Evolutionary conservation across 2,113 vertebrate genomes (phyloP), one percentile per base, ranked within the genome.

Genomic region (Stegastes partitus): DNA sequence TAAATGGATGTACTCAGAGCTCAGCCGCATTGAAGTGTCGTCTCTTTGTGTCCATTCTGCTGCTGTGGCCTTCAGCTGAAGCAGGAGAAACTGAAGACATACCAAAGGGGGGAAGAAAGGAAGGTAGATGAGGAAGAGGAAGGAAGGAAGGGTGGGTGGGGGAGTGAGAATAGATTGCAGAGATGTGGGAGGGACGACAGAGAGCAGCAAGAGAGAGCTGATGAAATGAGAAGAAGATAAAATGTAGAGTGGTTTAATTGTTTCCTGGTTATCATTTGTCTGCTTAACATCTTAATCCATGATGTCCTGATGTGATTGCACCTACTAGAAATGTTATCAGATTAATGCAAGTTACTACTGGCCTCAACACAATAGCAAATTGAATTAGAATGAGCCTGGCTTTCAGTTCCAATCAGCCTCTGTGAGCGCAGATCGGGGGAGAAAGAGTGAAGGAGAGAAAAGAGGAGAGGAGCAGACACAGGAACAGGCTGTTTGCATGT

Each of bases 261-360:
- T 39, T 74, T 77, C 11, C 12, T 28, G 67, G 37, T 81, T 67
- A 57, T 59, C 83, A 58, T 83, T 79, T 79, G 66, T 66, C 63
- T 34, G 47, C 23, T 69, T 73, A 80, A 74, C 64, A 77, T 82
- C 75, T 73, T 69, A 76, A 79, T 81, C 57, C 42, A n/a, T 50
- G 44, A 63, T 73, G 66, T 75, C 78, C 81, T 86, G 72, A 87
- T 87, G 77, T 81, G 68, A 85, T 85, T 77, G 64, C 68, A 58
- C 58, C 49, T 34, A 21, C 59, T 37, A 50, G n/a, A 79, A 82
- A 31, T 74, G 49, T 76, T 74, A 73, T 83, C 59, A 81, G 56
- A 69, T 75, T 50, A 31, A 23, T 69, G 57, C 50, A 68, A 45
- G 69, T 63, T 68, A 21, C 49, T 16, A 72, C 47, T 64, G 67